Evolutionary conservation across 2,113 vertebrate species (phyloP), one percentile per base, ranked within the genome.

Genomic region (Clupea harengus): DNA sequence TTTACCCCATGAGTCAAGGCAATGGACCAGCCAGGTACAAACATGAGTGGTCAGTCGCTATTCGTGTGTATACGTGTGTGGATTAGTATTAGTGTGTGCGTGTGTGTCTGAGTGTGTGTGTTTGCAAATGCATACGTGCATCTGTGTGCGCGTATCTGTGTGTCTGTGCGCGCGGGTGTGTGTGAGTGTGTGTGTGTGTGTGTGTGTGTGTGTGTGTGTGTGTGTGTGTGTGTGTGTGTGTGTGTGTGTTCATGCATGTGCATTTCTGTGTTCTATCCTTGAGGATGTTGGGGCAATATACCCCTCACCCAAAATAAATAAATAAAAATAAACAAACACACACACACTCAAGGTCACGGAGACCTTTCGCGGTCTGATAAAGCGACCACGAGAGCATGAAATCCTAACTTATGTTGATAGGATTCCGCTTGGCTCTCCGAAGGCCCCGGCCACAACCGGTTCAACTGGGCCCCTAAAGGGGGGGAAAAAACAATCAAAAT

Each of bases 341-440:
- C 25, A 86, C 88, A 85, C 39, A 87, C 84, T 86, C 87, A 92
- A 92, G 90, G 92, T 90, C 84, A 60, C 28, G 11, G 32, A 78
- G 85, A 87, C 85, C 4, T 28, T 81, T 82, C 18, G 39, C 64
- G 83, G 85, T 85, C 88, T 85, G 13, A 75, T 28, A 47, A 47
- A 25, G 60, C 47, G 72, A 85, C 82, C 45, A 82, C n/a, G 44
- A 57, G n/a, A 28, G 86, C 54, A 81, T 90, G 85, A 91, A 90
- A 90, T 89, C 84, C 86, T 46, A 88, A 82, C 82, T 86, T 83
- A 85, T 83, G 81, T 81, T 87, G 85, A 86, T 86, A 85, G 90
- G 90, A 88, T 86, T 89, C 81, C 1, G 11, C 57, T 15, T 67
- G 39, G 9, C 64, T 15, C 15, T 49, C n/a, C 81, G 44, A 47